These are phyloP conservation scores for Origma solitaria DNA, from an alignment of 2,113 vertebrate species.

Conservation along the genomic window DNA sequence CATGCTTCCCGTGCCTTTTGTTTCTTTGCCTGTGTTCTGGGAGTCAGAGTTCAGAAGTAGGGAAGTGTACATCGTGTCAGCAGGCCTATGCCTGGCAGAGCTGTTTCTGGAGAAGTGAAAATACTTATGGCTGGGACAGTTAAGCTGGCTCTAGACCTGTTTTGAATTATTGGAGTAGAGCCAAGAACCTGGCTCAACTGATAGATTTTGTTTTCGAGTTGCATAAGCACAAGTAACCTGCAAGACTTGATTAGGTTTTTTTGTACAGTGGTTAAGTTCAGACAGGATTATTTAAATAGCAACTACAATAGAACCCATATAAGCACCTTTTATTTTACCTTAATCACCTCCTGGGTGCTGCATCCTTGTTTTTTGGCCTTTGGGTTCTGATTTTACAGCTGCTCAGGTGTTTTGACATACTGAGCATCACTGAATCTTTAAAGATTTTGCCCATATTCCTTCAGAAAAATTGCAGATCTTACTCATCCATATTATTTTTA, in stretches of 20 bases:
- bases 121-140: background rate
- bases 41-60: background rate
- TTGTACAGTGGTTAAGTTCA: background rate
- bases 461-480: background rate
- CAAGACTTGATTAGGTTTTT: constrained; percentile 25
- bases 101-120: constrained; percentile 9
- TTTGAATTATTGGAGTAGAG: background rate
- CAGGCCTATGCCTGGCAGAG: background rate
- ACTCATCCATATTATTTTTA: background rate
- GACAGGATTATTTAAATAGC: constrained; percentile 10
- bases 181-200: constrained; percentile 37
- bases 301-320: background rate
- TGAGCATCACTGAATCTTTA: background rate
- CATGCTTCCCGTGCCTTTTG: background rate
- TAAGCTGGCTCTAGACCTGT: constrained; percentile 20
- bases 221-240: background rate
- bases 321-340: background rate
- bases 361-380: background rate
- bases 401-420: background rate
- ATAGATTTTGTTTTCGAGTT: constrained; percentile 54
- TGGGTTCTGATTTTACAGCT: background rate
- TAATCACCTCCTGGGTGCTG: background rate
- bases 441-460: background rate
- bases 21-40: background rate
- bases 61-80: background rate